Evolutionary conservation across 2,797 vertebrate species (phyloP).

Genomic region (Eulemur mongoz): DNA sequence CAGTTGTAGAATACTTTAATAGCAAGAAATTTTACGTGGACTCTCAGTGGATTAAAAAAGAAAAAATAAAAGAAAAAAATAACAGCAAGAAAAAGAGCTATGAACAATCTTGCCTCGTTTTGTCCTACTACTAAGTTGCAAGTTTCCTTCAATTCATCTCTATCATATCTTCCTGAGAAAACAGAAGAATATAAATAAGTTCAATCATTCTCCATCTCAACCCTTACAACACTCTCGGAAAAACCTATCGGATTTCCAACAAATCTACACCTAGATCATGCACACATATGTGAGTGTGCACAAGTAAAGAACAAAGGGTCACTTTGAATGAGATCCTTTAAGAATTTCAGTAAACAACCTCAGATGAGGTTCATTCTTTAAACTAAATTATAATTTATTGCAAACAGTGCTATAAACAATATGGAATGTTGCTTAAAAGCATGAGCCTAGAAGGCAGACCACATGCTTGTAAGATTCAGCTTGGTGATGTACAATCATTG

Average conservation of each 20-base stretch:
- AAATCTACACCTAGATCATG: neutral
- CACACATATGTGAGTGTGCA: no score
- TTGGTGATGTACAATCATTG: neutral
- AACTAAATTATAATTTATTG: neutral
- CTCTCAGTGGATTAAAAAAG: no score
- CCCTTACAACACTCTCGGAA: neutral
- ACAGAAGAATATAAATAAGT: neutral
- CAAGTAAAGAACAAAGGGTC: neutral
- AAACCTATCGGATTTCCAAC: neutral
- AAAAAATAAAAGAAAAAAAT: no score
- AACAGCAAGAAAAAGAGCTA: neutral
- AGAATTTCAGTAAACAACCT: neutral
- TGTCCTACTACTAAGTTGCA: neutral
- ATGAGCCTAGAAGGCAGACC: neutral
- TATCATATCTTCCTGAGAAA: constrained; percentile 34
- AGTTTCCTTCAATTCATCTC: neutral
- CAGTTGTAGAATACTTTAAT: neutral
- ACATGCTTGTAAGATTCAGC: neutral
- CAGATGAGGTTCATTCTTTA: neutral
- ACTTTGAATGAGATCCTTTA: neutral
- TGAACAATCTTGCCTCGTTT: neutral
- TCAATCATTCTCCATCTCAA: neutral
- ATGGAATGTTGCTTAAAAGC: constrained; percentile 31
- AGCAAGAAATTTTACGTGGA: neutral
- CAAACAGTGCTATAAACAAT: neutral